These are phyloP conservation scores for Drosophila anomelani DNA, from an alignment of 2,888 invertebrate species.

Conservation along the genomic window DNA sequence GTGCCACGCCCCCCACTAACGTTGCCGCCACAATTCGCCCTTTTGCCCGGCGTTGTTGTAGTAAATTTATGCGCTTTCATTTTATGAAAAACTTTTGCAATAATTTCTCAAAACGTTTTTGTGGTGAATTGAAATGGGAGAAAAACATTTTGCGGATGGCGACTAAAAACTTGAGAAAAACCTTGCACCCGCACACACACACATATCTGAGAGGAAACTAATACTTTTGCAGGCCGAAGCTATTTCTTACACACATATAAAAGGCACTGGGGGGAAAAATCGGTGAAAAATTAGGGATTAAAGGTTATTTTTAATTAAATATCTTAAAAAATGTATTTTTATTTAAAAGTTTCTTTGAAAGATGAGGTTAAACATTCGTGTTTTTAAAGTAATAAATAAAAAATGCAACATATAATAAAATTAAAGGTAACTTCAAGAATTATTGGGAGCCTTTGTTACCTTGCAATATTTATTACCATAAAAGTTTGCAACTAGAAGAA, in stretches of 20 bases:
- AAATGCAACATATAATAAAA: neutral
- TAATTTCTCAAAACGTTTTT: slow-evolving; percentile 84
- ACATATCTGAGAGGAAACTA: slow-evolving; percentile 50
- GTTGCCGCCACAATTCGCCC: slow-evolving; percentile 18
- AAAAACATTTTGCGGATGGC: slow-evolving; percentile 83
- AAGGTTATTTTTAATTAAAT: no score
- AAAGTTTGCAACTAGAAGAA: no score
- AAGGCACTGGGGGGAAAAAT: neutral
- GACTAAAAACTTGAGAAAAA: slow-evolving; percentile 82
- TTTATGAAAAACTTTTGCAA: slow-evolving; percentile 83
- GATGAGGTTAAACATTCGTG: no score
- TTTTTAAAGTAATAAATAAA: neutral
- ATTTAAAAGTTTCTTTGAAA: no score
- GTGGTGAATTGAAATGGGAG: slow-evolving; percentile 83
- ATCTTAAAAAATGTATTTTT: neutral
- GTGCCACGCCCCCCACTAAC: slow-evolving; percentile 1
- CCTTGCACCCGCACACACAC: slow-evolving; percentile 50
- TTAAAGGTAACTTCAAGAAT: neutral
- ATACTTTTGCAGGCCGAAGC: slow-evolving; percentile 57
- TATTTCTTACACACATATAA: slow-evolving; percentile 31
- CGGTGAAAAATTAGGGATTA: neutral
- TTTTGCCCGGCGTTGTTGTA: slow-evolving; percentile 59
- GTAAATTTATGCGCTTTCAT: slow-evolving; percentile 83
- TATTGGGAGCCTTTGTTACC: neutral
- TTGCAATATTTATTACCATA: neutral